phyloP scores from a whole-genome alignment of 2,797 vertebrate genomes.

The Sylvia borin region DNA sequence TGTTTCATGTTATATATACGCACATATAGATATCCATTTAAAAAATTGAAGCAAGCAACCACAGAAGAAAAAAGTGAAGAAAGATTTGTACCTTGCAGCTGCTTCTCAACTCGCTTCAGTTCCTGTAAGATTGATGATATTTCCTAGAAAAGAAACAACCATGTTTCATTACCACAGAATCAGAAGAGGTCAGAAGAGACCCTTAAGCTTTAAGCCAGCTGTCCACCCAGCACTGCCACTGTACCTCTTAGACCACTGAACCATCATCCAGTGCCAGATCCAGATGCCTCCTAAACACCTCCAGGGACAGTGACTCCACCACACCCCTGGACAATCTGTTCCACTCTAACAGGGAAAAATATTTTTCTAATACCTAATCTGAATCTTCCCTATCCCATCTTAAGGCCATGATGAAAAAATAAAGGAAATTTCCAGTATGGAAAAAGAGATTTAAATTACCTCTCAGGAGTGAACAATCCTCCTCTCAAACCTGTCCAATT shows the following conservation, averaged over 20 bases:
- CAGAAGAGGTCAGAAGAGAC: fast-evolving
- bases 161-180: background rate
- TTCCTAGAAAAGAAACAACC: slow-evolving; percentile 80
- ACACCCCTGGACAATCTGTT: background rate
- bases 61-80: background rate
- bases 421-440: background rate
- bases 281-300: background rate
- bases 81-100: slow-evolving; percentile 88
- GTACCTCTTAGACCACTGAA: background rate
- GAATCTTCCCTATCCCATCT: background rate
- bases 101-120: slow-evolving; percentile 94
- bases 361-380: background rate
- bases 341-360: background rate
- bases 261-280: background rate
- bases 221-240: background rate
- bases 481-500: background rate
- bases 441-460: background rate
- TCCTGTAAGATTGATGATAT: slow-evolving; percentile 95
- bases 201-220: background rate
- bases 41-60: background rate
- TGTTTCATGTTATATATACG: background rate
- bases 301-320: background rate
- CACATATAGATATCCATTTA: background rate
- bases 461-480: background rate
- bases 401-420: background rate